Evolutionary conservation across 1,140 invertebrate species (phyloP), one percentile per base, ranked within the genome.

Genomic region (Pseudomyrmex pallidus): DNA sequence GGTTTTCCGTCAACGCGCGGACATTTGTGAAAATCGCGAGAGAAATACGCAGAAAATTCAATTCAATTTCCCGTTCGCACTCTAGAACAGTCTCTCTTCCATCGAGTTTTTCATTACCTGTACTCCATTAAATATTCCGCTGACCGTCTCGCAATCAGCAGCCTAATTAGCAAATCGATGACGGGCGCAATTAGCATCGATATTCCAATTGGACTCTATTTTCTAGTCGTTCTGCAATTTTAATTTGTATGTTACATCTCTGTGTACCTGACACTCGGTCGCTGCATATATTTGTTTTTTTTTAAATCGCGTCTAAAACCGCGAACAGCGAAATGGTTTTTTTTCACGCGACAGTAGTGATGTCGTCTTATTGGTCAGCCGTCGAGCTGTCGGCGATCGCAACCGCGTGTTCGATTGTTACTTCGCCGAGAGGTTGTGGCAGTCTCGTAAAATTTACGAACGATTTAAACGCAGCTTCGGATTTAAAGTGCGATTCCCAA

Each of bases 351-450:
- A 50, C 22, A 77, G 44, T 78, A 25, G 66, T 80, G 59, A 78
- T 57, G 25, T 13, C 20, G 35, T 17, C 66, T 70, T 50, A 80
- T 80, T 70, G 70, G 68, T 80, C 64, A 48, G 54, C 76, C 54
- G 48, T 78, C 68, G 68, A 44, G 54, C 64, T 70, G 76, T 78
- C 64, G 22, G 63, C 64, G 35, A 35, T 35, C 35, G 5, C 35
- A 35, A 57, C 25, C 20, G 25, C 20, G 22, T 12, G 1, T 13
- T 35, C 35, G 35, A 13, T 17, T 22, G 48, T 68, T 67, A 13
- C 25, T 57, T 57, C 35, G 15, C 25, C n/a, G n/a, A n/a, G 46
- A 67, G 50, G n/a, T n/a, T n/a, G n/a, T n/a, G n/a, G n/a, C n/a
- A 68, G 9, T 68, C 63, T 68, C 35, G 35, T 1, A 57, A 12